Evolutionary conservation across 2,888 invertebrate genomes (phyloP).

Genomic region (Hetaerina titia): DNA sequence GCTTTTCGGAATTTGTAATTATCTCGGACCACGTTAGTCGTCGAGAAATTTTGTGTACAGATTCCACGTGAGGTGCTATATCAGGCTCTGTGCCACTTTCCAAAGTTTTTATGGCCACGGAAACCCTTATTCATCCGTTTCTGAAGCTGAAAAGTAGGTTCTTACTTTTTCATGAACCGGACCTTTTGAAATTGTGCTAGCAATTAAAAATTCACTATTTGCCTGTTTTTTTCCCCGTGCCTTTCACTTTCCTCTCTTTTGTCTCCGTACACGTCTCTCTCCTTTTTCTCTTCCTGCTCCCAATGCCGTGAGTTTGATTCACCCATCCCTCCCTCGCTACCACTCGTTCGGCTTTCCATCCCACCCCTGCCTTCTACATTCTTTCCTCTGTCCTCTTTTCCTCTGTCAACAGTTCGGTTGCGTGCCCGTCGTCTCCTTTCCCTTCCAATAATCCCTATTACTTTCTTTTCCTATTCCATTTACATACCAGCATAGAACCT

Average conservation of each 20-base stretch:
- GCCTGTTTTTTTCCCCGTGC: neutral
- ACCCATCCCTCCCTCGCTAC: neutral
- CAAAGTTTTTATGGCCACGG: neutral
- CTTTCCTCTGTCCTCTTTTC: neutral
- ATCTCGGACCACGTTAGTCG: neutral
- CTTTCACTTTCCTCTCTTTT: conserved; percentile 26
- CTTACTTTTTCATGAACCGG: neutral
- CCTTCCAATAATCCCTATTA: neutral
- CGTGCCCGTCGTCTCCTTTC: neutral
- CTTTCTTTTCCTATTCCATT: neutral
- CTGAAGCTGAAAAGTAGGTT: conserved; percentile 18
- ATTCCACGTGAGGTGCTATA: neutral
- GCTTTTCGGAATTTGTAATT: neutral
- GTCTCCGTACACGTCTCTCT: neutral
- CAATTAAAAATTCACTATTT: conserved; percentile 32
- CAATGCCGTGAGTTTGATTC: neutral
- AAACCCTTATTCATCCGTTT: neutral
- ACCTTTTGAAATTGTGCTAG: conserved; percentile 31
- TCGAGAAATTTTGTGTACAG: neutral
- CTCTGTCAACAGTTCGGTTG: neutral
- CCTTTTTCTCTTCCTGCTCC: neutral
- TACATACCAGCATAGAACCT: neutral
- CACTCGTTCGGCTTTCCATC: neutral
- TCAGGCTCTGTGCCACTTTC: neutral
- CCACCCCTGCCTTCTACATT: neutral